These are phyloP conservation scores for Strongylocentrotus purpuratus DNA, from an alignment of 35 echinoderm and acorn worm species.

Conservation along the genomic window DNA sequence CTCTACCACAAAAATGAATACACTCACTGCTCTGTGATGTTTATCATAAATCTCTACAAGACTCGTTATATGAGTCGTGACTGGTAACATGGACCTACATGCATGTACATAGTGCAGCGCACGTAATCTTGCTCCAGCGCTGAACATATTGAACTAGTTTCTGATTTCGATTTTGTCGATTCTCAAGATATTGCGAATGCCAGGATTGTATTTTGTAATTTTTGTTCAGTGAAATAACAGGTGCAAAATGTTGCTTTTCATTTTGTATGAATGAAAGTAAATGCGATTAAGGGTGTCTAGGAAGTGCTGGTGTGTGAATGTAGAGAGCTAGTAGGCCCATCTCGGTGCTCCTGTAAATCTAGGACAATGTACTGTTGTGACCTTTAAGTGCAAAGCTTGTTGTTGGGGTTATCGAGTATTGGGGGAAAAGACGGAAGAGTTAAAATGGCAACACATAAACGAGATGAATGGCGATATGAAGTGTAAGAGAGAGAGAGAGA, in stretches of 20 bases:
- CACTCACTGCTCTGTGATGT: too few relatives aligned
- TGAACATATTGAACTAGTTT: not conserved
- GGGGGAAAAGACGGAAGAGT: not conserved
- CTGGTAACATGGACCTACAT: too few relatives aligned
- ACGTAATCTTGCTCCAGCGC: not conserved
- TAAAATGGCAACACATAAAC: not conserved
- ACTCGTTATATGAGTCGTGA: too few relatives aligned
- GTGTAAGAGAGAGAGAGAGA: not conserved
- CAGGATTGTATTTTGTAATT: not conserved
- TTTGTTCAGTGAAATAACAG: not conserved
- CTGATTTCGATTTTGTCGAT: not conserved
- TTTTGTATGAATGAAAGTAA: not conserved
- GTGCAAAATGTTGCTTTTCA: not conserved
- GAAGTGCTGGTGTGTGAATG: not conserved
- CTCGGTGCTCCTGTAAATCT: not conserved
- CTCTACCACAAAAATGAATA: too few relatives aligned
- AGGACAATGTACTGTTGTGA: slow-evolving; percentile 11
- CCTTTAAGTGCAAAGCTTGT: not conserved
- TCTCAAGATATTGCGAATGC: not conserved
- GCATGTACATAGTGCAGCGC: not conserved
- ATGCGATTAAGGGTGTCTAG: not conserved
- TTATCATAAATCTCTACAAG: too few relatives aligned
- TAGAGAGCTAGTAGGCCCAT: not conserved
- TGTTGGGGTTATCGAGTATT: not conserved
- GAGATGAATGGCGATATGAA: too few relatives aligned